Evolutionary conservation across 2,888 invertebrate species (phyloP).

Genomic region (Pachymerium ferrugineum): DNA sequence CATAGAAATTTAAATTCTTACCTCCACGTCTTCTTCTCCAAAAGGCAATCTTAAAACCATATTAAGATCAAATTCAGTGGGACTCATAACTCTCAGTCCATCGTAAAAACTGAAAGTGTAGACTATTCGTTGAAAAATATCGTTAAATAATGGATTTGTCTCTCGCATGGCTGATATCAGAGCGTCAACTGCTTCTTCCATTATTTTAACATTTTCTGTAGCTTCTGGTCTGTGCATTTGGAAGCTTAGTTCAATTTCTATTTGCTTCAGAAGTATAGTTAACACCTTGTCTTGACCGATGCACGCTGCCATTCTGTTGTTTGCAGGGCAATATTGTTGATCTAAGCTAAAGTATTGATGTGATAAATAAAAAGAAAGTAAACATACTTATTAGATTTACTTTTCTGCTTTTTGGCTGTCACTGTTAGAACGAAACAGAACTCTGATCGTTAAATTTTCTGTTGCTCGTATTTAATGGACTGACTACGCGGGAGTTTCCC

Average conservation of each 20-base stretch:
- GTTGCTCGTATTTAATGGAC: too few species aligned
- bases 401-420: too few species aligned
- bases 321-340: not conserved
- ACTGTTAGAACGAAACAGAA: not conserved
- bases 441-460: too few species aligned
- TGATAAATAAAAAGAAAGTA: too few species aligned
- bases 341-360: too few species aligned
- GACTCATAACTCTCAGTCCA: conserved; percentile 36
- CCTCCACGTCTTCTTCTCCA: conserved; percentile 33
- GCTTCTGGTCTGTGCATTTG: conserved; percentile 12
- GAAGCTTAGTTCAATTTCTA: not conserved
- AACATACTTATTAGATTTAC: not conserved
- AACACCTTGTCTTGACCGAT: not conserved
- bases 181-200: conserved; percentile 31
- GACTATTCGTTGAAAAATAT: conserved; percentile 33
- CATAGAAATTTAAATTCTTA: conserved; percentile 25
- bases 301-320: not conserved
- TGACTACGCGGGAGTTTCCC: too few species aligned
- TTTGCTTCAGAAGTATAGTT: not conserved
- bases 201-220: conserved; percentile 34
- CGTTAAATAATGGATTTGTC: conserved; percentile 35
- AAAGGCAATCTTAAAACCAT: conserved; percentile 38
- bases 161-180: conserved; percentile 37
- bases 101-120: conserved; percentile 38
- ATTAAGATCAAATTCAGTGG: conserved; percentile 39